These are phyloP conservation scores for Hololepta plana DNA, from an alignment of 2,888 invertebrate species.

Conservation along the genomic window DNA sequence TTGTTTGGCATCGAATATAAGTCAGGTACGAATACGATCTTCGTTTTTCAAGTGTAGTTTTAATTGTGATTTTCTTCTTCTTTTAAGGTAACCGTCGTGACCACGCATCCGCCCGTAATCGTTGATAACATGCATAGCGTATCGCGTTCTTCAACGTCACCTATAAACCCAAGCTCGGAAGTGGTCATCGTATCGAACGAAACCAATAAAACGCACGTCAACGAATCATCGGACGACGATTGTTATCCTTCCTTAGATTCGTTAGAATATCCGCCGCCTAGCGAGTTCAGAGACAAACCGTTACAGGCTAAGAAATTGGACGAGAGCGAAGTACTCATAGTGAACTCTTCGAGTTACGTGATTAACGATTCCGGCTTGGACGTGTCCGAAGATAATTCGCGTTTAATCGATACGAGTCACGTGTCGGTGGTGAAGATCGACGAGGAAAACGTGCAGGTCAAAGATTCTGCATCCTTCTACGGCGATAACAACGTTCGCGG, in stretches of 20 bases:
- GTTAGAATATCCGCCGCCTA: conserved; percentile 38
- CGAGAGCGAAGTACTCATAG: conserved; percentile 72
- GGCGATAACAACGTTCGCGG: conserved; percentile 11
- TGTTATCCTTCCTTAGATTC: conserved; percentile 55
- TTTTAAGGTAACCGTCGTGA: conserved; percentile 58
- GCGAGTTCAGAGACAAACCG: conserved; percentile 26
- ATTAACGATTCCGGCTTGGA: conserved; percentile 47
- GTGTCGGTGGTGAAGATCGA: conserved; percentile 85
- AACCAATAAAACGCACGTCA: conserved; percentile 48
- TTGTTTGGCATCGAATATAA: conserved; percentile 54
- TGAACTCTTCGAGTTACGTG: conserved; percentile 46
- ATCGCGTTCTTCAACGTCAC: conserved; percentile 26
- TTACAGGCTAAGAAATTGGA: conserved; percentile 45
- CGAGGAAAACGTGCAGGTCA: conserved; percentile 52
- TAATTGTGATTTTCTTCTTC: conserved; percentile 2
- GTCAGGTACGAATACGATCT: conserved; percentile 31
- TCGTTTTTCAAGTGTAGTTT: neutral
- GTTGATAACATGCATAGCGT: conserved; percentile 36
- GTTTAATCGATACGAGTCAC: conserved; percentile 60
- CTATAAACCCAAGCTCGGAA: conserved; percentile 30
- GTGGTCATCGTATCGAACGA: conserved; percentile 66
- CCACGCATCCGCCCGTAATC: conserved; percentile 66
- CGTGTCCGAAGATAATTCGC: conserved; percentile 28
- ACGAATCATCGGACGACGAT: conserved; percentile 30
- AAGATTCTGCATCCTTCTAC: conserved; percentile 39